A percentile compares a stretch with the other conserved stretches of the same genome.
Evolutionary conservation across 2,888 invertebrate species (phyloP).

Genomic region (Lasioglossum morio): DNA sequence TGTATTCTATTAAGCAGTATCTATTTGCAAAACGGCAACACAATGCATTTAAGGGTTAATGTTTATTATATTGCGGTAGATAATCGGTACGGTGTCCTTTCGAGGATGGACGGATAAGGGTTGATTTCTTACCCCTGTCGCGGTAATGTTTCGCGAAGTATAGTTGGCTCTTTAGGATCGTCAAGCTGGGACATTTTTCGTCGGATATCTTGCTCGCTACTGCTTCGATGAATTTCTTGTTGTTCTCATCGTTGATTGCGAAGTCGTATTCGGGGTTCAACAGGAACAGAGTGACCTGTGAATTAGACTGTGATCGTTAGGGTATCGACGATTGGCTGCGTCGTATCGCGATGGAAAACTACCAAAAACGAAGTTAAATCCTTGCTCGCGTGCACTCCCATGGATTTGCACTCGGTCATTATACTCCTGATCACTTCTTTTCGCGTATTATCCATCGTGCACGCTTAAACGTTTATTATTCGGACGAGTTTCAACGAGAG

Average conservation of each 20-base stretch:
- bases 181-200: conserved; percentile 84
- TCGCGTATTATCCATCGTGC: conserved; percentile 71
- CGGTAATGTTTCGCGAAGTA: conserved; percentile 87
- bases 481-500: neutral
- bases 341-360: neutral
- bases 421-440: conserved; percentile 73
- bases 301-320: neutral
- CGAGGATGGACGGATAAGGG: neutral
- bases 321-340: neutral
- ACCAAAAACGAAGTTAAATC: conserved; percentile 80
- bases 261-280: conserved; percentile 74
- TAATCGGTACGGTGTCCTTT: neutral
- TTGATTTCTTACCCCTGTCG: conserved; percentile 79
- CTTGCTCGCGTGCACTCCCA: conserved; percentile 68
- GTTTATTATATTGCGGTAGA: neutral
- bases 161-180: conserved; percentile 88
- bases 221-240: conserved; percentile 65
- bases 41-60: neutral
- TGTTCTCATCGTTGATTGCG: conserved; percentile 64
- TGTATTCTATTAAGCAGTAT: too few relatives aligned
- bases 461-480: neutral
- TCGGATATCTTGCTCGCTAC: conserved; percentile 77
- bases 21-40: too few relatives aligned
- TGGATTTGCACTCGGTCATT: conserved; percentile 71
- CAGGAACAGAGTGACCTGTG: conserved; percentile 74